Percentiles rank a stretch among this genome's conserved stretches.
Conservation (phyloP, 1,140 invertebrate species). For the Drosophila persimilis region DNA sequence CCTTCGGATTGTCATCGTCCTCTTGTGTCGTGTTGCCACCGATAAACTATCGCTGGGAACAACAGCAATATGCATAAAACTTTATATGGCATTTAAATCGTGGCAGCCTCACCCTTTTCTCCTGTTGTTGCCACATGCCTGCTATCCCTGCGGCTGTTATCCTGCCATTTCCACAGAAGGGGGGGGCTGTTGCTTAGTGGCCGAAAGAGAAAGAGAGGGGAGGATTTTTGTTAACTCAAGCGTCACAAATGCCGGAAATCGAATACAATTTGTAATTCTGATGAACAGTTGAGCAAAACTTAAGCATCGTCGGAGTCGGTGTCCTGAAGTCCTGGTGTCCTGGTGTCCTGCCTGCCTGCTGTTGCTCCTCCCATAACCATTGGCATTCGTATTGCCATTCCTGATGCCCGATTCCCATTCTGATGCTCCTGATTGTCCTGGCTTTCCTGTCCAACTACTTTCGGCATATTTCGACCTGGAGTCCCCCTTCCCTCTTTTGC, state of each 20-base stretch:
- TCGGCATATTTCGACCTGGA: constrained; percentile 50
- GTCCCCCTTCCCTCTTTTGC: constrained; percentile 28
- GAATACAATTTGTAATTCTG: constrained; percentile 83
- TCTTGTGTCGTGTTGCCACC: constrained; percentile 31
- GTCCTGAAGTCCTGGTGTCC: constrained; percentile 15
- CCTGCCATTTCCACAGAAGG: constrained; percentile 10
- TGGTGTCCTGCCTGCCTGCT: constrained; percentile 37
- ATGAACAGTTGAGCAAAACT: constrained; percentile 77
- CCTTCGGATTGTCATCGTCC: constrained; percentile 34
- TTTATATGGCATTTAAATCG: constrained; percentile 79
- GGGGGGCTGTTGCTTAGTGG: constrained; percentile 29
- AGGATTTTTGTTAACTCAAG: constrained; percentile 71
- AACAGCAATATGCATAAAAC: constrained; percentile 73
- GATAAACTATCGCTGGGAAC: constrained; percentile 44
- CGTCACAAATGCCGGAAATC: constrained; percentile 82
- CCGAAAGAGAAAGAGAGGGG: no score
- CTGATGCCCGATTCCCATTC: constrained; percentile 47
- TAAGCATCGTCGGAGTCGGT: constrained; percentile 39
- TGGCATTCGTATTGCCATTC: constrained; percentile 33
- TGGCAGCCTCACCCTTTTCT: constrained; percentile 30
- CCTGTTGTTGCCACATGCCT: not conserved
- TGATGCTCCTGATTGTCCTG: constrained; percentile 44
- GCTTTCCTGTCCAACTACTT: constrained; percentile 54
- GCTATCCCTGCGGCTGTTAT: constrained; percentile 21
- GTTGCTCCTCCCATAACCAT: constrained; percentile 25